Evolutionary conservation across 2,113 vertebrate species (phyloP).

Genomic region (Grammomys surdaster): DNA sequence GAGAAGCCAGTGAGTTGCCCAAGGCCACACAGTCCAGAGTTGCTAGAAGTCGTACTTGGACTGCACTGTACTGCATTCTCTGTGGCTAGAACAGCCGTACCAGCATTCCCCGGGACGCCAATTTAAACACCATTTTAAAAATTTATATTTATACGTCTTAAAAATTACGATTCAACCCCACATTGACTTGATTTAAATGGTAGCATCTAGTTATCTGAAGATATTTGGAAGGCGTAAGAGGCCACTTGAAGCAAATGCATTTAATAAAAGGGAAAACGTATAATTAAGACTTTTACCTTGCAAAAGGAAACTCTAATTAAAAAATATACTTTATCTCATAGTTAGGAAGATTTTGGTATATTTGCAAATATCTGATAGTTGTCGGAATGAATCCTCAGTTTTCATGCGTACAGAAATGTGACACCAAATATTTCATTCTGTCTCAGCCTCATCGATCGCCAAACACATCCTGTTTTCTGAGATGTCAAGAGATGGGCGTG

Average conservation of each 20-base stretch:
- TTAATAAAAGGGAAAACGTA: conserved; percentile 14
- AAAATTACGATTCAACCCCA: conserved; percentile 9
- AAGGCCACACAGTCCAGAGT: background rate
- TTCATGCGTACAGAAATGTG: background rate
- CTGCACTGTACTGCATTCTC: background rate
- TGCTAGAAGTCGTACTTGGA: background rate
- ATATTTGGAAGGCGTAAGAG: conserved; percentile 16
- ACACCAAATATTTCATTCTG: background rate
- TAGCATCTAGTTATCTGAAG: background rate
- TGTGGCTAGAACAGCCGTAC: background rate
- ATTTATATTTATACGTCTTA: background rate
- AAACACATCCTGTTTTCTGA: conserved; percentile 40
- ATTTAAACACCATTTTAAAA: background rate
- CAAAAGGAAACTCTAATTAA: conserved; percentile 1
- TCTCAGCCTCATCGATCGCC: background rate
- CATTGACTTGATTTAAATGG: background rate
- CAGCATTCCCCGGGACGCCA: background rate
- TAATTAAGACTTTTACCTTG: conserved; percentile 13
- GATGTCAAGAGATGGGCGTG: conserved; percentile 14
- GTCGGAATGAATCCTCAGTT: background rate
- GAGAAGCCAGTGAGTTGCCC: conserved; percentile 12
- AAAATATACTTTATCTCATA: conserved; percentile 5
- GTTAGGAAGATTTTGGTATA: conserved; percentile 19
- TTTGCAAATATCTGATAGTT: background rate
- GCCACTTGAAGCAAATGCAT: conserved; percentile 18